phyloP scores from a whole-genome alignment of 2,797 vertebrate species.

The Melanotaenia maccullochi region DNA sequence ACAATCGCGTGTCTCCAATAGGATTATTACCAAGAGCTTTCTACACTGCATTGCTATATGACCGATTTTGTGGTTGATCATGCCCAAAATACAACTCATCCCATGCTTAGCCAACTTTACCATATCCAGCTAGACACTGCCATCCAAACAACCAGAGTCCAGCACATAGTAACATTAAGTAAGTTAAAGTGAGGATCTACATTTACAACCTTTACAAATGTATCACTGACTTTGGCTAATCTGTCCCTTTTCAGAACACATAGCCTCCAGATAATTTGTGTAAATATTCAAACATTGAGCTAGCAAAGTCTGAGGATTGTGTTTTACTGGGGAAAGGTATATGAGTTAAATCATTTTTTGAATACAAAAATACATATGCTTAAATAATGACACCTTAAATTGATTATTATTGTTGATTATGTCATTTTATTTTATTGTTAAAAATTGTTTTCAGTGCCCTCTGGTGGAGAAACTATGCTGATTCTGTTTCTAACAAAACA shows the following conservation, averaged over 20 bases:
- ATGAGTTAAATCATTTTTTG: neutral
- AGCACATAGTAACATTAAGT: neutral
- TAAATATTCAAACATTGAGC: constrained; percentile 19
- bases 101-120: neutral
- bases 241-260: neutral
- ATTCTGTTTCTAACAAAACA: constrained; percentile 2
- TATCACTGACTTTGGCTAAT: neutral
- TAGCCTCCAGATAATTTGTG: neutral
- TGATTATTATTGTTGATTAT: neutral
- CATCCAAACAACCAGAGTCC: constrained; percentile 2
- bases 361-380: neutral
- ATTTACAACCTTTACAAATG: neutral
- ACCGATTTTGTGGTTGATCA: constrained; percentile 11
- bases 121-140: neutral
- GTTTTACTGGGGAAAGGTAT: neutral
- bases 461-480: constrained; percentile 12
- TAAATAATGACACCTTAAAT: neutral
- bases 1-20: constrained; percentile 6
- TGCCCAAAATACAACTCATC: constrained; percentile 17
- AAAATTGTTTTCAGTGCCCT: constrained; percentile 15
- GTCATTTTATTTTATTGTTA: neutral
- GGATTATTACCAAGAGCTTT: constrained; percentile 5
- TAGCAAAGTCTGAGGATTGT: neutral
- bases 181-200: neutral
- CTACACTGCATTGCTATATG: constrained; percentile 2